Evolutionary conservation across 2,888 invertebrate genomes (phyloP), one percentile per base, ranked within the genome.

Genomic region (Tetrapedia diversipes): DNA sequence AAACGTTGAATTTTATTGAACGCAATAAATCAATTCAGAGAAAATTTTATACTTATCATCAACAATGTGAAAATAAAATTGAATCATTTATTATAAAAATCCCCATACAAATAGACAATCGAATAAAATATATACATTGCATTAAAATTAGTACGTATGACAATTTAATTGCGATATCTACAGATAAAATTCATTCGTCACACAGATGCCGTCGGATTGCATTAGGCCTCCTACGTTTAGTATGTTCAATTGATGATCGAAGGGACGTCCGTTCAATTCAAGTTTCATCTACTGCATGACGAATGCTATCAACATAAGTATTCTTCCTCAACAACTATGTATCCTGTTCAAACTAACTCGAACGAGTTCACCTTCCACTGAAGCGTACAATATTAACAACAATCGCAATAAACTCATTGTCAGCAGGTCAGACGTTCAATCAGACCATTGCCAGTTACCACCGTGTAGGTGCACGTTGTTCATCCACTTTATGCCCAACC

Each of bases 141-240:
- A n/a, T n/a, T n/a, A n/a, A n/a, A n/a, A n/a, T n/a, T n/a, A n/a
- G n/a, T n/a, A n/a, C n/a, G n/a, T n/a, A n/a, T n/a, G n/a, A n/a
- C n/a, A n/a, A n/a, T n/a, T n/a, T n/a, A n/a, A n/a, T n/a, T n/a
- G n/a, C 8, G 47, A 39, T 57, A 68, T 45, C 39, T 45, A 2
- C 16, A 57, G 14, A 10, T 11, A n/a, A 56, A 61, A 56, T 57
- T 69, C 53, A 65, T 70, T 45, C 37, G 19, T 41, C 45, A 37
- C 34, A 34, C 1, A 16, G 51, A 41, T 29, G 19, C 54, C 51
- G 61, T 53, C 60, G 60, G 29, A 61, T 65, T 24, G 56, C 60
- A 51, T 60, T 56, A 34, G 16, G 14, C 22, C 43, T 45, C 41
- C 56, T 47, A 56, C n/a, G 39, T 8, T 29, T 39, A 24, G 3